Evolutionary conservation across 2,113 vertebrate species (phyloP).

Genomic region (Narcine bancroftii): DNA sequence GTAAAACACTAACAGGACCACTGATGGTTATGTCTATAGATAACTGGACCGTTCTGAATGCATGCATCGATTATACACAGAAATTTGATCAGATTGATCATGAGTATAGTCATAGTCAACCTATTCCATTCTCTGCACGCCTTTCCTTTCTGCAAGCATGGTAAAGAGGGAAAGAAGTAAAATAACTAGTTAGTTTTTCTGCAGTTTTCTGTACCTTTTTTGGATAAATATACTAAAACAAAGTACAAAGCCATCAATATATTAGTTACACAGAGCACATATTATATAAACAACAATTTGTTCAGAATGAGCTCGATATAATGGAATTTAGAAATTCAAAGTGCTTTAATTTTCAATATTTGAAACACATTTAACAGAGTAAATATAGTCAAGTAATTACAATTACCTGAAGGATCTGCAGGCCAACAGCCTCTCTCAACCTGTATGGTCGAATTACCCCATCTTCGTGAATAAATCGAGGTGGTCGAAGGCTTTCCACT

Average conservation of each 20-base stretch:
- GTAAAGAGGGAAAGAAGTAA: constrained; percentile 60
- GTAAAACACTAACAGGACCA: constrained; percentile 20
- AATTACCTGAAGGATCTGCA: constrained; percentile 91
- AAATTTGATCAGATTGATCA: constrained; percentile 48
- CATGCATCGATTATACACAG: constrained; percentile 43
- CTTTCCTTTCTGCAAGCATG: constrained; percentile 81
- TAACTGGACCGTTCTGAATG: constrained; percentile 40
- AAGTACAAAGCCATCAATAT: constrained; percentile 40
- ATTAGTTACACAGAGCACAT: neutral
- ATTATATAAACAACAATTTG: constrained; percentile 40
- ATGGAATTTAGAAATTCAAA: constrained; percentile 43
- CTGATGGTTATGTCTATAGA: neutral
- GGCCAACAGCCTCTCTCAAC: constrained; percentile 80
- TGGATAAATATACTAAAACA: constrained; percentile 2
- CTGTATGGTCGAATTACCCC: constrained; percentile 91
- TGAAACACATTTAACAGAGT: neutral
- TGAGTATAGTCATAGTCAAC: constrained; percentile 66
- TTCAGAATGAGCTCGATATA: no score
- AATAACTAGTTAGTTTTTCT: constrained; percentile 50
- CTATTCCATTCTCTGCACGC: constrained; percentile 65
- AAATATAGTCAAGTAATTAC: constrained; percentile 7
- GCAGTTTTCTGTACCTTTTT: constrained; percentile 19
- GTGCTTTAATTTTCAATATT: constrained; percentile 41
- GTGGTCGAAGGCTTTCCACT: constrained; percentile 76
- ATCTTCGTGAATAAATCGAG: constrained; percentile 87